Evolutionary conservation across 2,113 vertebrate species (phyloP), one percentile per base, ranked within the genome.

Genomic region (Cynocephalus volans): DNA sequence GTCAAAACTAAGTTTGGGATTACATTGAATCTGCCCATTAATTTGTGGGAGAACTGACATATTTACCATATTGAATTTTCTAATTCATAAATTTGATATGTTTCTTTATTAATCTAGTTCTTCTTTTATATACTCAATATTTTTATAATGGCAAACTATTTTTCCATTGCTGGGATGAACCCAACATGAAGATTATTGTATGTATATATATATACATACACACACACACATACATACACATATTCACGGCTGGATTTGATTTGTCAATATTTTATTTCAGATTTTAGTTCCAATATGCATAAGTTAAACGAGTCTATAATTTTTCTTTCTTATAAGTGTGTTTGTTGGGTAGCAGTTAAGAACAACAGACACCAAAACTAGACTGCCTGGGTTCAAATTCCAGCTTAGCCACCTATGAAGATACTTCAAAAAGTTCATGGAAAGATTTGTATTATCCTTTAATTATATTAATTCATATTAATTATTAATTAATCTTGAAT

Each of bases 221-320:
- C 5, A 33, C 26, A 73, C 14, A 64, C 31, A 56, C 28, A 85
- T 7, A 48, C 21, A 67, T 31, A 64, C 14, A 75, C 48, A 58
- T 21, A 76, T 77, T 88, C 54, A 91, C 5, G 54, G 23, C 64
- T 77, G 62, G 54, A 76, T 72, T 80, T 21, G 8, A 95, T 62
- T 52, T 64, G 85, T 56, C 88, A 85, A 45, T 52, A 92, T 81
- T 86, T 65, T 58, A 90, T 33, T 82, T 45, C 70, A 58, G 41
- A 94, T 33, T 93, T 96, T 67, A 94, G 73, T 81, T 67, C 36
- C 36, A 58, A 72, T 41, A 60, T 58, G 24, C 48, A 41, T 33
- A 50, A 80, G 50, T 77, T 33, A 93, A 88, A 70, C 6, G 62
- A 3, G 56, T 6, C 36, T 90, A 33, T 62, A 36, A 31, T 81